Evolutionary conservation across 2,888 invertebrate genomes (phyloP).

Genomic region (Furcula furcula): DNA sequence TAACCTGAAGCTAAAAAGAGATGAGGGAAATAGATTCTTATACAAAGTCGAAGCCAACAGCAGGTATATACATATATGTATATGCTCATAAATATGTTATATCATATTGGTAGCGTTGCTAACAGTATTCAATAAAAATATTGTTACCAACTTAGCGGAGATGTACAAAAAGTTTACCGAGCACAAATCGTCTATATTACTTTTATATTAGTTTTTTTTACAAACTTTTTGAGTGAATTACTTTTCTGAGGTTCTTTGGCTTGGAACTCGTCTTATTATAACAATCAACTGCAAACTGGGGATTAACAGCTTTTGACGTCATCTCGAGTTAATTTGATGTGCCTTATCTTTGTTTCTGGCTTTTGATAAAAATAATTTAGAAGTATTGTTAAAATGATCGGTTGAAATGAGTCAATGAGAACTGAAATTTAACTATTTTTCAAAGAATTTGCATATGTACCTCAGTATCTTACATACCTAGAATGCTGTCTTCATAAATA

Average conservation of each 20-base stretch:
- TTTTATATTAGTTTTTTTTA: slow-evolving; percentile 6
- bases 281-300: slow-evolving; percentile 6
- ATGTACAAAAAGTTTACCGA: slow-evolving; percentile 2
- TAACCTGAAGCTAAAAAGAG: no score
- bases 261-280: slow-evolving; percentile 13
- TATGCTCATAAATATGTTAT: not conserved
- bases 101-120: not conserved
- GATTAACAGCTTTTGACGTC: slow-evolving; percentile 6
- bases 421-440: no score
- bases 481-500: no score
- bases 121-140: slow-evolving; percentile 2
- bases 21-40: no score
- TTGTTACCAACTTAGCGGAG: slow-evolving; percentile 2
- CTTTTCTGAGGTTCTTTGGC: not conserved
- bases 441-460: no score
- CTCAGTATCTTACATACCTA: no score
- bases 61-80: no score
- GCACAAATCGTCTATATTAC: slow-evolving; percentile 10
- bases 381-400: no score
- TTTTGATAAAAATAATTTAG: no score
- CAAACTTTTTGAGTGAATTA: slow-evolving; percentile 11
- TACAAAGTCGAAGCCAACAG: no score
- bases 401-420: no score
- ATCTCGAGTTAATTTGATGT: slow-evolving; percentile 1
- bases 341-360: no score